These are phyloP conservation scores for Heliconius sara DNA, from an alignment of 2,888 invertebrate species.

Conservation along the genomic window DNA sequence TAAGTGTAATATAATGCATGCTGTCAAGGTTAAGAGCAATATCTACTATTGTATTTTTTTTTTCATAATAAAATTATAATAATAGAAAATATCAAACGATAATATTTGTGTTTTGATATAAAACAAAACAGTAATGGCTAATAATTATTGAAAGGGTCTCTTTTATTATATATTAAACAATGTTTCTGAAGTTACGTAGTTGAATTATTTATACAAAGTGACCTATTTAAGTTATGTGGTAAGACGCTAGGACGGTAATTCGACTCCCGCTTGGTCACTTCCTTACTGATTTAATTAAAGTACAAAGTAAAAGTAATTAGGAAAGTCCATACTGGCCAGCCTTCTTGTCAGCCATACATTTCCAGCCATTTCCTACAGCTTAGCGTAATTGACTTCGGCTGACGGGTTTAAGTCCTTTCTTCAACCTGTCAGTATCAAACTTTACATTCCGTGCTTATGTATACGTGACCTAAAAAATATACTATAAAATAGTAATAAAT, in stretches of 20 bases:
- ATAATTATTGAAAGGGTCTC: background rate
- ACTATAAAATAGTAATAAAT: background rate
- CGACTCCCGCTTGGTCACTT: conserved; percentile 2
- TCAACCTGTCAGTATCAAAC: conserved; percentile 1
- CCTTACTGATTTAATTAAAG: conserved; percentile 17
- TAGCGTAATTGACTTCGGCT: conserved; percentile 15
- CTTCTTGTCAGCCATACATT: background rate
- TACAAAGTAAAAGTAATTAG: conserved; percentile 9
- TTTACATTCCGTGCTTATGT: background rate
- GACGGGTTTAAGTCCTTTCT: conserved; percentile 3
- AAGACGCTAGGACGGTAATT: background rate
- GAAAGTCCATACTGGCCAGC: background rate
- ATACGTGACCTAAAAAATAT: background rate
- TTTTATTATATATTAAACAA: background rate
- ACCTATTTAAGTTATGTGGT: conserved; percentile 1
- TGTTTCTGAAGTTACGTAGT: background rate
- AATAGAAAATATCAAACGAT: background rate
- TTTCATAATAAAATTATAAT: background rate
- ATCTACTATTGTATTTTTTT: background rate
- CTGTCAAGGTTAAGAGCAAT: conserved; percentile 1
- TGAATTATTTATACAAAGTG: conserved; percentile 14
- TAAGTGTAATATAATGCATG: conserved; percentile 1
- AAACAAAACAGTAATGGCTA: too few species aligned
- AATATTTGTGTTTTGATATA: background rate
- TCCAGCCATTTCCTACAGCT: conserved; percentile 22